Base-by-base conservation (phyloP, 2,113 vertebrate genomes). In the Nerophis lumbriciformis region DNA sequence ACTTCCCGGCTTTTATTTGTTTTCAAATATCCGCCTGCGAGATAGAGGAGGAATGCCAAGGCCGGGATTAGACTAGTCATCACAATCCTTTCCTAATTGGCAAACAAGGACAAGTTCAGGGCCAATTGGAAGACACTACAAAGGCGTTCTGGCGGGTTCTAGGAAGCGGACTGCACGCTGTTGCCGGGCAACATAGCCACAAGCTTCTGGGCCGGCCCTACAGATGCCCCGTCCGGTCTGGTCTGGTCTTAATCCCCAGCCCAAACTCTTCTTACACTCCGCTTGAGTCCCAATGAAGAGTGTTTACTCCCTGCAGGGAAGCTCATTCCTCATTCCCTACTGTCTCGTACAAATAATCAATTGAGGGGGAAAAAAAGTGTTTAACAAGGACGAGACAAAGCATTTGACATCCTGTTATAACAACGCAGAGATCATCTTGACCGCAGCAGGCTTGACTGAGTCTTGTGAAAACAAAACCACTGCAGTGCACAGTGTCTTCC, bases 361-460 rank as follows among this genome's bases (percentile, higher is more conserved):
- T 28, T 13, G 14, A 7, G 28, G 28, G 28, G 6, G 8, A 16
- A 51, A 45, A 44, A 57, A 45, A 44, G 55, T 45, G 39, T 19
- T 57, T 57, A 42, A 44, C 1, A 44, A 44, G 6, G 36, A 54
- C 35, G 36, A 54, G 35, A 54, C 53, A 54, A 54, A 54, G 53
- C 53, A 37, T 54, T 14, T 15, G 53, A 37, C 55, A 57, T 38
- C 10, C n/a, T 44, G 55, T 57, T 57, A 39, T 57, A 57, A 44
- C 55, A 57, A 57, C 55, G 44, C 38, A 21, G 55, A 44, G 55
- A 57, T 57, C 55, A 44, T 57, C 55, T 57, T 57, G 55, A 57
- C 55, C 55, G 55, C 55, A 57, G 42, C 39, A 21, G 55, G 55
- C 38, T 12, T 57, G 55, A 57, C 16, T 21, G 39, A 57, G 55